Base-by-base conservation (phyloP, 1,140 invertebrate species). In the Panagrolaimus sp. region DNA sequence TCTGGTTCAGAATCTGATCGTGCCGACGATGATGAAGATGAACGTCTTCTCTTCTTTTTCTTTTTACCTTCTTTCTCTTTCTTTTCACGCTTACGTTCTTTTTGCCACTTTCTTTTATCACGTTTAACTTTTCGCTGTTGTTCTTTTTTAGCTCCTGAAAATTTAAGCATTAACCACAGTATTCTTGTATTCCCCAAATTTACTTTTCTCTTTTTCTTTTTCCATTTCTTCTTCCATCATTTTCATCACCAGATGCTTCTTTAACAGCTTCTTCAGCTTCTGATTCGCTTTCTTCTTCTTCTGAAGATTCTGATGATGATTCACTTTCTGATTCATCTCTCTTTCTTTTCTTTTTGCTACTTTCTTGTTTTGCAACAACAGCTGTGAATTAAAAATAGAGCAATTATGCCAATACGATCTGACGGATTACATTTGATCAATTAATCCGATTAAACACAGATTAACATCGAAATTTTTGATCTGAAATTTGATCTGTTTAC, bases 31-130 rank as follows among this genome's bases (percentile, higher is more conserved):
- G 53, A 69, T 13, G n/a, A n/a, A n/a, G 20, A 3, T 4, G 44
- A 67, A n/a, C 14, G 16, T 42, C 53, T 61, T 46, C 53, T 53
- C 46, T 48, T 70, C 25, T 38, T 38, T 20, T 63, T 14, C 25
- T 64, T 66, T 38, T 38, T 38, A 20, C 51, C 51, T 57, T 57
- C 51, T 20, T 57, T 57, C 20, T 57, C 51, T 8, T 27, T 20
- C 20, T 20, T 57, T 57, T 57, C 51, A n/a, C 51, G 51, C 23
- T 43, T n/a, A 20, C 63, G 45, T 44, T 74, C 74, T 53, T 75
- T 75, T 62, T 76, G 64, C 20, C 71, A 23, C 20, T 63, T 45
- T 14, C 74, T 43, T 62, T 75, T 75, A 13, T 75, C 65, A 13
- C 74, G 63, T 38, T 64, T 63, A 38, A 38, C 43, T 51, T 66